phyloP scores from a whole-genome alignment of 2,113 vertebrate genomes.

The Perca fluviatilis region DNA sequence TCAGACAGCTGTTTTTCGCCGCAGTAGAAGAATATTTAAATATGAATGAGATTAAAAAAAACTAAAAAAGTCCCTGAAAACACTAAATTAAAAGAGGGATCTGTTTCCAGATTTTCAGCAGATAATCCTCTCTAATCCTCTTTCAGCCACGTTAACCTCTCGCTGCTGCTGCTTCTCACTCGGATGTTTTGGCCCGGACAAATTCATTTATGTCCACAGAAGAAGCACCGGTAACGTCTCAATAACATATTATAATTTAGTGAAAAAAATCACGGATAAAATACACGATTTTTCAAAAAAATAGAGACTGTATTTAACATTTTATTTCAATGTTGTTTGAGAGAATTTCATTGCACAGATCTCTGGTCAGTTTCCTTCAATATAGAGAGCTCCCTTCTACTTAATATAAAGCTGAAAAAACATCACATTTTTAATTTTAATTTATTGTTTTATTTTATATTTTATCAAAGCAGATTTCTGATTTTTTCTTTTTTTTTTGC shows the following conservation, averaged over 20 bases:
- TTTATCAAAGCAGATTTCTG: too few relatives aligned
- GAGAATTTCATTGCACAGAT: neutral
- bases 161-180: constrained; percentile 25
- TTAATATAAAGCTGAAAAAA: too few relatives aligned
- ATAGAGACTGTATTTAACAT: too few relatives aligned
- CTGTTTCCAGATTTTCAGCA: neutral
- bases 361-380: neutral
- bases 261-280: neutral
- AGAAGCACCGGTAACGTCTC: neutral
- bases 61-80: neutral
- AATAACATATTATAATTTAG: neutral
- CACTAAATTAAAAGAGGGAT: neutral
- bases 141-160: constrained; percentile 50
- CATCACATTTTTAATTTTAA: too few relatives aligned
- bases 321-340: neutral
- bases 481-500: too few relatives aligned
- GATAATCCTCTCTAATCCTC: constrained; percentile 61
- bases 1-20: neutral
- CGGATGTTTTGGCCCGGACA: neutral
- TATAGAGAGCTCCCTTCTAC: neutral
- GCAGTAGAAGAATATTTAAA: neutral
- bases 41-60: neutral
- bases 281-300: neutral
- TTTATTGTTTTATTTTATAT: too few relatives aligned
- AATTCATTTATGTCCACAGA: neutral